Evolutionary conservation across 2,113 vertebrate species (phyloP).

Genomic region (Upupa epops): DNA sequence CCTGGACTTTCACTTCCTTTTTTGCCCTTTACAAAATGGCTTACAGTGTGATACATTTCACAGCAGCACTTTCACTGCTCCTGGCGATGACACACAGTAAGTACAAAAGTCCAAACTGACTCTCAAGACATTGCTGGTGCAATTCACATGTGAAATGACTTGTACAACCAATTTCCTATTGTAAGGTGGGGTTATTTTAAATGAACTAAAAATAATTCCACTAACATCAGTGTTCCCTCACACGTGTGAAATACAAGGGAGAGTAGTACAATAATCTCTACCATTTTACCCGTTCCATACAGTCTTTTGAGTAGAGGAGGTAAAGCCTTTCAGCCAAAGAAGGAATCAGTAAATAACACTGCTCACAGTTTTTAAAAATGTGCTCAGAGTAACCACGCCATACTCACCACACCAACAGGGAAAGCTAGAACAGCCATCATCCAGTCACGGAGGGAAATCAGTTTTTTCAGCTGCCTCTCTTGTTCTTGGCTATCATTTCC

Average conservation of each 20-base stretch:
- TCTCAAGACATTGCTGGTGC: not conserved
- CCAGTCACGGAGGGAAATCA: slow-evolving; percentile 94
- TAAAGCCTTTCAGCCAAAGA: not conserved
- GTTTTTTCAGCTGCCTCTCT: slow-evolving; percentile 92
- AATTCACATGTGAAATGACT: not conserved
- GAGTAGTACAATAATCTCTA: not conserved
- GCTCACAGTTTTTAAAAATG: not conserved
- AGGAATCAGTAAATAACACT: not conserved
- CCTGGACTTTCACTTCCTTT: not conserved
- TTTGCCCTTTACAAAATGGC: not conserved
- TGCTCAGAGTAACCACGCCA: not conserved
- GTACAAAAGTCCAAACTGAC: not conserved
- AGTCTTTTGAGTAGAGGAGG: not conserved
- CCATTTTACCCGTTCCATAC: not conserved
- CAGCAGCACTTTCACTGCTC: not conserved
- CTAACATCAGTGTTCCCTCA: not conserved
- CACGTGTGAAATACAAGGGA: not conserved
- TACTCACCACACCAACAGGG: slow-evolving; percentile 94
- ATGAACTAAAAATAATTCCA: not conserved
- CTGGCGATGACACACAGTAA: not conserved
- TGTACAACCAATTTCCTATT: not conserved
- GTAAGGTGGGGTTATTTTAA: not conserved
- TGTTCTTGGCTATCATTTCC: slow-evolving; percentile 90
- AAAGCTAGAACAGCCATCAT: slow-evolving; percentile 95
- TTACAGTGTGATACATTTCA: not conserved